A percentile compares a stretch with the other conserved stretches of the same genome.
These are phyloP conservation scores for Phylloscopus collybita DNA, from an alignment of 2,797 vertebrate genomes.

Conservation along the genomic window DNA sequence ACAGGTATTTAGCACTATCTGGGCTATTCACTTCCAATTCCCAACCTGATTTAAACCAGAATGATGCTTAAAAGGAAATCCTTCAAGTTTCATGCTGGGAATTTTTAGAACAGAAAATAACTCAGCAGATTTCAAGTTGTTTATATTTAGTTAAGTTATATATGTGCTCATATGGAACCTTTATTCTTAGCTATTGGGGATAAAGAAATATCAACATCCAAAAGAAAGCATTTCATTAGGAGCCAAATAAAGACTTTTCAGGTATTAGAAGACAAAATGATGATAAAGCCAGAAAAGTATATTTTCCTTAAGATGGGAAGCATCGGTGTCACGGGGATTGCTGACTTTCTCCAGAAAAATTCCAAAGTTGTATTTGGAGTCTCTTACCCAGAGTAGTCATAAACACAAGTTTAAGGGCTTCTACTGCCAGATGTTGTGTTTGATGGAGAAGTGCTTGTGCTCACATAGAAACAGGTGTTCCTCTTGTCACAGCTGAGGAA, in stretches of 20 bases:
- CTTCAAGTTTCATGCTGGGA: not conserved
- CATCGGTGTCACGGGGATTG: fast-evolving
- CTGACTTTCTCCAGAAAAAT: not conserved
- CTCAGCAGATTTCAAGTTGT: not conserved
- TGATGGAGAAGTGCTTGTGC: not conserved
- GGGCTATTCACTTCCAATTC: not conserved
- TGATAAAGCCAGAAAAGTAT: no score
- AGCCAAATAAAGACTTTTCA: not conserved
- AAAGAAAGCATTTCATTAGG: fast-evolving
- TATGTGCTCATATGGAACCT: not conserved
- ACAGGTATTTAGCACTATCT: not conserved
- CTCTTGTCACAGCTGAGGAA: slow-evolving; percentile 2
- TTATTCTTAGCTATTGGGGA: not conserved
- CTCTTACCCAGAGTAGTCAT: not conserved
- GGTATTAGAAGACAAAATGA: not conserved
- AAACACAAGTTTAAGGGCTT: not conserved
- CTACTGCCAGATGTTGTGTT: not conserved
- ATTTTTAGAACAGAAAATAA: not conserved
- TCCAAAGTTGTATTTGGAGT: not conserved
- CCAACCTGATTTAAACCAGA: not conserved
- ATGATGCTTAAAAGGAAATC: not conserved
- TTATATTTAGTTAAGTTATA: not conserved
- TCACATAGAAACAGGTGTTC: not conserved
- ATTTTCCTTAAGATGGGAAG: not conserved
- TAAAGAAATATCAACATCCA: not conserved